A percentile compares a stretch with the other conserved stretches of the same genome.
Conservation (phyloP, 2,888 invertebrate genomes). For the Pristionchus arcanus region DNA sequence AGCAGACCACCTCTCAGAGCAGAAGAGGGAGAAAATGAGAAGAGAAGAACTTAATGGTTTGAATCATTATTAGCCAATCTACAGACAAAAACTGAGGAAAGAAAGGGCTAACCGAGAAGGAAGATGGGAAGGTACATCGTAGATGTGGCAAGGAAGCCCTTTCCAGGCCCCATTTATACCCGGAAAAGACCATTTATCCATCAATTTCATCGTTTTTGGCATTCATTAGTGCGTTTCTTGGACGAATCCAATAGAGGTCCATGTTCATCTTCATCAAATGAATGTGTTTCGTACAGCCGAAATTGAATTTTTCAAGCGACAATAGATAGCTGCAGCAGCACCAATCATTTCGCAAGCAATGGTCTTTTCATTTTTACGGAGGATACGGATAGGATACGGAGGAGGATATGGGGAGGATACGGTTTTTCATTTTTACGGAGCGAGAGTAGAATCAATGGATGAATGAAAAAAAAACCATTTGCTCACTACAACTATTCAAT, state of each 20-base stretch:
- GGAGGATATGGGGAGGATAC: no score
- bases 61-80: neutral
- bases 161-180: no score
- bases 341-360: neutral
- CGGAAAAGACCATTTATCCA: no score
- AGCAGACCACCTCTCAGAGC: neutral
- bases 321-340: neutral
- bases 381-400: no score
- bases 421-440: no score
- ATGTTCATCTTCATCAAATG: neutral
- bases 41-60: neutral
- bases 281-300: neutral
- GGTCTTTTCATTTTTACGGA: neutral
- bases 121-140: neutral
- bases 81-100: neutral
- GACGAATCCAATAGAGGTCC: no score
- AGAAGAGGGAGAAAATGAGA: neutral
- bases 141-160: neutral
- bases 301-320: neutral
- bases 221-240: no score
- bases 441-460: no score
- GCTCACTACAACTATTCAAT: no score
- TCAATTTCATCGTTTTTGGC: no score
- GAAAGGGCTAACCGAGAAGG: neutral
- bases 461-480: no score